Evolutionary conservation across 35 echinoderm and acorn worm species (phyloP).

Genomic region (Amphiura filiformis): DNA sequence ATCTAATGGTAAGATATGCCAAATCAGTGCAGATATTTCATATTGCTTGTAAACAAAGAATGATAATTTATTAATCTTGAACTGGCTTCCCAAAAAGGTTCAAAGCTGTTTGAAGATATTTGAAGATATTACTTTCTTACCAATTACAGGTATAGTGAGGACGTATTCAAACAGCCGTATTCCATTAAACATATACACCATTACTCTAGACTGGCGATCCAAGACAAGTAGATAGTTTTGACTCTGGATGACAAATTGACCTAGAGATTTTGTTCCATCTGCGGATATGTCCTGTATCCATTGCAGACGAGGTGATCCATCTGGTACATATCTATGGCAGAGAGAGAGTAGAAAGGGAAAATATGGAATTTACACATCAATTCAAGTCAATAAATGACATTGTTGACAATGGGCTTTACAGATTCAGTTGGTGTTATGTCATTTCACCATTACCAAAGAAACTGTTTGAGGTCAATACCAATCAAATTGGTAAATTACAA

Average conservation of each 20-base stretch:
- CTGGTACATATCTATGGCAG: background rate
- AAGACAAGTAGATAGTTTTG: background rate
- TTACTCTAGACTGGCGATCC: background rate
- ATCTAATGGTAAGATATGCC: no score
- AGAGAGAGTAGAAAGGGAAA: background rate
- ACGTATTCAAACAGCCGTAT: conserved; percentile 11
- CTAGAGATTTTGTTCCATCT: conserved; percentile 14
- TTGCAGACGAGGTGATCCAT: background rate
- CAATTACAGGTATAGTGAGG: background rate
- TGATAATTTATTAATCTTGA: no score
- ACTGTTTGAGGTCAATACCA: no score
- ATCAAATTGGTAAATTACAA: no score
- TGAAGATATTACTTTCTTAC: background rate
- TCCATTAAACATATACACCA: conserved; percentile 14
- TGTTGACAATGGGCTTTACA: no score
- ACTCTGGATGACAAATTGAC: background rate
- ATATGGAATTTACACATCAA: no score
- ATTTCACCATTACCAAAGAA: no score
- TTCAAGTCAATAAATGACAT: no score
- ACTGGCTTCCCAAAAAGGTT: no score
- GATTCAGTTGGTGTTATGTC: background rate
- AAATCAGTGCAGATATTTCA: no score
- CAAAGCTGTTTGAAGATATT: no score
- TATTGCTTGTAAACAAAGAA: no score
- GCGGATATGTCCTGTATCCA: background rate